These are phyloP conservation scores for Shargacucullia verbasci DNA, from an alignment of 2,888 invertebrate species.

Conservation along the genomic window DNA sequence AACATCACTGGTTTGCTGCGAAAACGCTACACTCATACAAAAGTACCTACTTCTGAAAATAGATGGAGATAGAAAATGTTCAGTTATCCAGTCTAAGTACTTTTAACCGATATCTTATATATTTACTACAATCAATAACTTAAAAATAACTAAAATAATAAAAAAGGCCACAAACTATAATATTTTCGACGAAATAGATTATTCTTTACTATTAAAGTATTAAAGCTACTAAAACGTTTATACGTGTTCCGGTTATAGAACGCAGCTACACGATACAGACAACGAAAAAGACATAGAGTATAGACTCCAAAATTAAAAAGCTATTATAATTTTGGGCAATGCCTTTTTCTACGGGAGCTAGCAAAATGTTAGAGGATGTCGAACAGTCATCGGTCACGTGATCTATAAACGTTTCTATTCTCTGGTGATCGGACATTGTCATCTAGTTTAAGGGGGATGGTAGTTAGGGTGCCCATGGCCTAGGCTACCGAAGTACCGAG, in stretches of 20 bases:
- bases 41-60: slow-evolving; percentile 93
- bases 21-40: slow-evolving; percentile 89
- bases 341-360: too few species aligned
- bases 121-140: background rate
- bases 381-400: too few species aligned
- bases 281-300: slow-evolving; percentile 1
- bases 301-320: background rate
- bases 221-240: slow-evolving; percentile 34
- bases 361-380: too few species aligned
- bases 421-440: too few species aligned
- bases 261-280: slow-evolving; percentile 50
- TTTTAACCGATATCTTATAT: slow-evolving; percentile 55
- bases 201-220: slow-evolving; percentile 6
- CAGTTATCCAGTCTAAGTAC: slow-evolving; percentile 75
- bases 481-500: too few species aligned
- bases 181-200: background rate
- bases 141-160: background rate
- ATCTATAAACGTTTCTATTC: too few species aligned
- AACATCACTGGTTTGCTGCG: slow-evolving; percentile 91
- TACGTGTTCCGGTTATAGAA: slow-evolving; percentile 58
- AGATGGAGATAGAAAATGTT: slow-evolving; percentile 91
- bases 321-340: too few species aligned
- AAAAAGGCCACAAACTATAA: slow-evolving; percentile 1
- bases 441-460: too few species aligned
- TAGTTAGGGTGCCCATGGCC: too few species aligned